These are phyloP conservation scores for Trissolcus basalis DNA, from an alignment of 1,140 invertebrate genomes.

Conservation along the genomic window DNA sequence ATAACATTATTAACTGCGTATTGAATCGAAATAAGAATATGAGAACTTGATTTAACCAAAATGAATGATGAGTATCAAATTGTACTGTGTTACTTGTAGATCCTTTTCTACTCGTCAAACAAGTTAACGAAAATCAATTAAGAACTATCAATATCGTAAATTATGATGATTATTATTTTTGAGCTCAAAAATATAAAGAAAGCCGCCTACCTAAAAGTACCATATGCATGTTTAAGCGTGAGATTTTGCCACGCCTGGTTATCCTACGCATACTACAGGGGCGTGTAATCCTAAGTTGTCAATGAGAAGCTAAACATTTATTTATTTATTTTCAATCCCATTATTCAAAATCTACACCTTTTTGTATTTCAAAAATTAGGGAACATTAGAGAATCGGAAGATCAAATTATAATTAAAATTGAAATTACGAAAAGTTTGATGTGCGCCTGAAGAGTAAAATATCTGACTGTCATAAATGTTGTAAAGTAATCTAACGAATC, in stretches of 20 bases:
- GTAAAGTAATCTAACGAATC: neutral
- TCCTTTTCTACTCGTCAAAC: neutral
- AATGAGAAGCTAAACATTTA: conserved; percentile 21
- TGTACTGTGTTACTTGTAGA: neutral
- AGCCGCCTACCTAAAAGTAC: conserved; percentile 49
- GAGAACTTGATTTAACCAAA: neutral
- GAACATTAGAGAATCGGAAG: too few species aligned
- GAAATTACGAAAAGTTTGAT: too few species aligned
- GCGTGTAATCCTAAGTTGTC: conserved; percentile 49
- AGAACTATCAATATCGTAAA: conserved; percentile 40
- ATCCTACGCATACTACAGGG: conserved; percentile 54
- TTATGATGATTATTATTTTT: conserved; percentile 44
- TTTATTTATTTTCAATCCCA: neutral
- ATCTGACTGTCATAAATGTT: neutral
- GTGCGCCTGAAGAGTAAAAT: too few species aligned
- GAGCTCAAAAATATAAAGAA: conserved; percentile 44
- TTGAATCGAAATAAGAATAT: too few species aligned
- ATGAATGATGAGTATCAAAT: neutral
- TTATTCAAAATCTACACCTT: neutral
- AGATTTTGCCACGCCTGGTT: conserved; percentile 59
- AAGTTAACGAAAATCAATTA: conserved; percentile 39
- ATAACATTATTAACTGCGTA: too few species aligned
- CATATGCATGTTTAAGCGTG: conserved; percentile 52
- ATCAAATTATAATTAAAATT: too few species aligned
- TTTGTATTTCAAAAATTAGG: neutral